These are phyloP conservation scores for Megaptera novaeangliae DNA, from an alignment of 2,113 vertebrate species.

Conservation along the genomic window DNA sequence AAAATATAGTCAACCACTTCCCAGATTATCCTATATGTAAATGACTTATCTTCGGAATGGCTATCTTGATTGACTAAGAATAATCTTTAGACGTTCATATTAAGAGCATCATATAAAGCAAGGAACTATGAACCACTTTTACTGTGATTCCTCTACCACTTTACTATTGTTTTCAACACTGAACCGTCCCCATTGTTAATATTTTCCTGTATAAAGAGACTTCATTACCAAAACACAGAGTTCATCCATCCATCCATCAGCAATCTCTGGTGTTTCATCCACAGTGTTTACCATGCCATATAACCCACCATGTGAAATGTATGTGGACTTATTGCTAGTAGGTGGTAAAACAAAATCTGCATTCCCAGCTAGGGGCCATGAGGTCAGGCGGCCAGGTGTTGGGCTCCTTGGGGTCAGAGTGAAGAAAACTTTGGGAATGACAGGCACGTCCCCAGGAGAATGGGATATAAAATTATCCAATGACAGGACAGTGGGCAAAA, in stretches of 20 bases:
- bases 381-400: rapidly evolving
- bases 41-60: neutral
- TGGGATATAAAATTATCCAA: neutral
- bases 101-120: neutral
- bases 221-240: neutral
- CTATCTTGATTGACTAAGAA: neutral
- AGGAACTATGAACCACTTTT: neutral
- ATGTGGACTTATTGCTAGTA: neutral
- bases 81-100: neutral
- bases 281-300: neutral
- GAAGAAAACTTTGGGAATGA: neutral
- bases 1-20: neutral
- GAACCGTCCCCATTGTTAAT: neutral
- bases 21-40: neutral
- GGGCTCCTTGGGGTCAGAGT: neutral
- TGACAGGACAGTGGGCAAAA: neutral
- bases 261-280: neutral
- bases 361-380: neutral
- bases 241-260: neutral
- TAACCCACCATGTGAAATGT: rapidly evolving
- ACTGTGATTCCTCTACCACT: neutral
- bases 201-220: neutral
- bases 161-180: neutral
- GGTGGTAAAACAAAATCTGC: neutral
- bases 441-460: neutral